phyloP scores from a whole-genome alignment of 2,888 invertebrate species.

The Caenorhabditis doughertyi region DNA sequence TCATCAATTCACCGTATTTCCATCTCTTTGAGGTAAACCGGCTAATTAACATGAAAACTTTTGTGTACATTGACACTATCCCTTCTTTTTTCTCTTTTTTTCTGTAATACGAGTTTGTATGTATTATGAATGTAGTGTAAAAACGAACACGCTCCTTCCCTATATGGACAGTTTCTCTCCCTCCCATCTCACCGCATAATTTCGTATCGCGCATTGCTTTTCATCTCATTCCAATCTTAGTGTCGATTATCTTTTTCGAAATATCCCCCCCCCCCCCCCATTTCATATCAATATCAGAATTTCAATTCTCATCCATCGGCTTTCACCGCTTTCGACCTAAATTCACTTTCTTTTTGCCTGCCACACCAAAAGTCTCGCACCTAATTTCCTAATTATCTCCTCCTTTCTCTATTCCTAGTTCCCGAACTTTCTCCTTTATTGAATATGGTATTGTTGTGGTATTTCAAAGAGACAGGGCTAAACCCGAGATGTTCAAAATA shows the following conservation, averaged over 20 bases:
- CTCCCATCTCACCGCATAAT: constrained; percentile 2
- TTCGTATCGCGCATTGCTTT: constrained; percentile 18
- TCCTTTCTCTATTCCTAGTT: too few relatives aligned
- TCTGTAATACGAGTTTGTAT: constrained; percentile 49
- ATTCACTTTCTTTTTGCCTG: constrained; percentile 23
- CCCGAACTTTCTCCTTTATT: constrained; percentile 24
- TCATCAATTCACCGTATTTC: constrained; percentile 19
- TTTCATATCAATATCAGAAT: constrained; percentile 33
- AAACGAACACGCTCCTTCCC: constrained; percentile 36
- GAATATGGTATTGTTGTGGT: constrained; percentile 49
- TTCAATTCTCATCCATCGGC: not conserved
- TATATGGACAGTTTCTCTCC: constrained; percentile 22
- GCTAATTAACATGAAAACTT: constrained; percentile 57
- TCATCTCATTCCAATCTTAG: constrained; percentile 9
- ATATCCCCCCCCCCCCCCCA: not conserved
- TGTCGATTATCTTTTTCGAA: constrained; percentile 30
- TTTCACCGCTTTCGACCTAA: constrained; percentile 39
- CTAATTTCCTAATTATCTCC: constrained; percentile 49
- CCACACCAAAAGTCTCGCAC: constrained; percentile 34
- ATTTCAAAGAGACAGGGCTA: constrained; percentile 8
- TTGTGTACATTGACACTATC: constrained; percentile 43
- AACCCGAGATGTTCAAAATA: constrained; percentile 52
- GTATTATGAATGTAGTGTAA: constrained; percentile 58
- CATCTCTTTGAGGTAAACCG: constrained; percentile 41
- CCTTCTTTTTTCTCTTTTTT: constrained; percentile 5